These are phyloP conservation scores for Zhuqinia jingwanae DNA, from an alignment of 2,888 invertebrate species.

Conservation along the genomic window DNA sequence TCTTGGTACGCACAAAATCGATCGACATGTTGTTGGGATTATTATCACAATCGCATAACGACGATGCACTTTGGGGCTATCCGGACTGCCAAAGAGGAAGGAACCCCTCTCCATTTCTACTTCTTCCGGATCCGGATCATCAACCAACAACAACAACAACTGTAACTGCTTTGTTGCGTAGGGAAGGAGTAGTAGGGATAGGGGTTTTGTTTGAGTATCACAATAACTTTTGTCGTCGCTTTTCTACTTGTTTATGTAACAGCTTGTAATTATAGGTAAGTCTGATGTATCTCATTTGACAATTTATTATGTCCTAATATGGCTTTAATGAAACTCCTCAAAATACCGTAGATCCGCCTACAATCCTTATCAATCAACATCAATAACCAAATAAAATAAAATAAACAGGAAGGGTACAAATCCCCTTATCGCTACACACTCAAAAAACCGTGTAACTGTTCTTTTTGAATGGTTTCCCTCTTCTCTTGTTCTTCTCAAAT, in stretches of 20 bases:
- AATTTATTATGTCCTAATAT: not conserved
- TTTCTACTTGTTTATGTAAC: conserved; percentile 4
- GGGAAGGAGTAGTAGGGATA: too few species aligned
- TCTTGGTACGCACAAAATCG: conserved; percentile 10
- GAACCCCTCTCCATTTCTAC: not conserved
- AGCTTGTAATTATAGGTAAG: conserved; percentile 27
- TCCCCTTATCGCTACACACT: not conserved
- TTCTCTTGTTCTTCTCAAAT: not conserved
- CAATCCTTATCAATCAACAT: not conserved
- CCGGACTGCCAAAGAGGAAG: not conserved
- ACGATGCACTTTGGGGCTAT: not conserved
- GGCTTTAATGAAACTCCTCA: conserved; percentile 20
- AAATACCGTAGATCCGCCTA: conserved; percentile 4
- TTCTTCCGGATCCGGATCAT: not conserved
- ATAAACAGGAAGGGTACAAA: not conserved
- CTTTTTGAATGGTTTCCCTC: not conserved
- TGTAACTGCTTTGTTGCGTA: not conserved
- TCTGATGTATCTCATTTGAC: not conserved
- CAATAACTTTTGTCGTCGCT: too few species aligned
- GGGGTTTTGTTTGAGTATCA: too few species aligned
- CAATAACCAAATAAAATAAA: not conserved
- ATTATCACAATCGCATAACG: not conserved
- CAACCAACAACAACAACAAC: not conserved
- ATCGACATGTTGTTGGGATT: not conserved
- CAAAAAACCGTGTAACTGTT: not conserved